Base-by-base conservation (phyloP, 2,888 invertebrate species). In the Pocota personata region DNA sequence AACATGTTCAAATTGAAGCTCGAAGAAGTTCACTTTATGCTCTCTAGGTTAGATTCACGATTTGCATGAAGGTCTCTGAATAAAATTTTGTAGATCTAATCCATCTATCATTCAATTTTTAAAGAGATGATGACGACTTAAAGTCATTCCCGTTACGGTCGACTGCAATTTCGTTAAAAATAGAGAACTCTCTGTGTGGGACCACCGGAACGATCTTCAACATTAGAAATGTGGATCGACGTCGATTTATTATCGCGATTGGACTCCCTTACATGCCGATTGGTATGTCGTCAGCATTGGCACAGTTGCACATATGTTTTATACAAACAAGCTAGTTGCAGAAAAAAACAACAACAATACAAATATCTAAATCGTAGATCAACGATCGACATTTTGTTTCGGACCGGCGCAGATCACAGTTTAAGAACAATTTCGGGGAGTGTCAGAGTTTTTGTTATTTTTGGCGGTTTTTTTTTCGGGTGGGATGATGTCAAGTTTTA, bases 401-500 rank as follows among this genome's bases (percentile, higher is more conserved):
- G 58, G 52, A 62, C 48, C 66, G 77, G 35, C n/a, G n/a, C 77
- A 66, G 64, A 66, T 66, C 55, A 24, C 1, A 52, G 32, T 75
- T 75, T 58, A 50, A 27, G 57, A 71, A 37, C 40, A 43, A 75
- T 66, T 84, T 80, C 21, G 82, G 82, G 86, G 86, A 62, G 86
- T 76, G 86, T 76, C 76, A 57, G 24, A 19, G 16, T 57, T 73
- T 66, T 79, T 84, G 69, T 80, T 58, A 50, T 48, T 52, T 58
- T 58, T 71, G 57, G 50, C 50, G 57, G 64, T 72, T 57, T 64
- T 35, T 60, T 62, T 62, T 40, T 60, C 66, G 66, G 67, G 12
- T 66, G 37, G 60, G 76, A 86, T 86, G 86, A 86, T 86, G 86
- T 86, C 86, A 86, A 86, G 76, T 86, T 86, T 80, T 64, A 40